Evolutionary conservation across 2,888 invertebrate genomes (phyloP).

Genomic region (Agrochola lychnidis): DNA sequence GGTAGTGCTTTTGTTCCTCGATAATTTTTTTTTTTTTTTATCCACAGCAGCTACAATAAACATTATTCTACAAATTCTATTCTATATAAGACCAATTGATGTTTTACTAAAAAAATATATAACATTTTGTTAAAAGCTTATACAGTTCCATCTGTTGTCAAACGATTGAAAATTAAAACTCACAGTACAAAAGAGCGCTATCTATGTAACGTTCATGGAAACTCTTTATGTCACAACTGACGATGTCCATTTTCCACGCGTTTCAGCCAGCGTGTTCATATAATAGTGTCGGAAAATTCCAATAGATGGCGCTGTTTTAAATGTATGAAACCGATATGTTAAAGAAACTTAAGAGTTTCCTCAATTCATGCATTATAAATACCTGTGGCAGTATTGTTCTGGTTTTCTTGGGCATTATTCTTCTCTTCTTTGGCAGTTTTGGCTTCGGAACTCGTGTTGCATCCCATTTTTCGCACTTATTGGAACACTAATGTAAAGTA

Average conservation of each 20-base stretch:
- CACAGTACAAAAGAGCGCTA: conserved; percentile 25
- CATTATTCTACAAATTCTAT: neutral
- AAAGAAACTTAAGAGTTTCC: neutral
- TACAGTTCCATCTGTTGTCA: conserved; percentile 26
- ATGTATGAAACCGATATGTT: neutral
- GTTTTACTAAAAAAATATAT: neutral
- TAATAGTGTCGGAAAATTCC: conserved; percentile 34
- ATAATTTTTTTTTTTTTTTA: neutral
- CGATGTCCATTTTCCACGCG: neutral
- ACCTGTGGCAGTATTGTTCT: conserved; percentile 72
- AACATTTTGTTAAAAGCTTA: neutral
- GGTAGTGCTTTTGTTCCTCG: neutral
- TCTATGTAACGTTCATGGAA: conserved; percentile 10
- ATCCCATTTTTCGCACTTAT: conserved; percentile 75
- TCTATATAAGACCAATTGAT: neutral
- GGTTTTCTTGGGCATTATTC: conserved; percentile 70
- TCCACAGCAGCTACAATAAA: neutral
- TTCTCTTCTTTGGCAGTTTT: conserved; percentile 77
- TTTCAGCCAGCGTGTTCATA: neutral
- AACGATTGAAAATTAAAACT: neutral
- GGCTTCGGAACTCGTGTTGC: conserved; percentile 82
- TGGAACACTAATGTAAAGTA: conserved; percentile 58
- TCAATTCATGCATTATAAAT: conserved; percentile 29
- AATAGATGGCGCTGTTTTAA: conserved; percentile 57
- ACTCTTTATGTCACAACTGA: neutral